These are phyloP conservation scores for Oxystoma pomonae DNA, from an alignment of 2,888 invertebrate species.

Conservation along the genomic window DNA sequence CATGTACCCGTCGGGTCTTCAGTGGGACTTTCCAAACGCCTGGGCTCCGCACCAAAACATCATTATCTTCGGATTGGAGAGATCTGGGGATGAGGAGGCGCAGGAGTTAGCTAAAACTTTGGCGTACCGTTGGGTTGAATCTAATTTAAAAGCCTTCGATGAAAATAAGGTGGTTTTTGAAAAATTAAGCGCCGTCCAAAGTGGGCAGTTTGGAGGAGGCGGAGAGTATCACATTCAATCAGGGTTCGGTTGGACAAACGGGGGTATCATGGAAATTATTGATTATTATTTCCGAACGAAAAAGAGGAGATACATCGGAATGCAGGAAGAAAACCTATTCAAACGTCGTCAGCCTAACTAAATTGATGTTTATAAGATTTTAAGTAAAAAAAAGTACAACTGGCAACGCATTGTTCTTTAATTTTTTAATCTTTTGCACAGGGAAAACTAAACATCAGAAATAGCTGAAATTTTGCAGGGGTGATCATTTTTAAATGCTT, in stretches of 20 bases:
- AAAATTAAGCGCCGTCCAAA: conserved; percentile 62
- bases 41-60: conserved; percentile 83
- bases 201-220: conserved; percentile 67
- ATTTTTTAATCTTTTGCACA: too few relatives aligned
- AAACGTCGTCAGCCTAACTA: too few relatives aligned
- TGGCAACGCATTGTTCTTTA: too few relatives aligned
- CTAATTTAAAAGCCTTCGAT: conserved; percentile 61
- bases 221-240: conserved; percentile 60
- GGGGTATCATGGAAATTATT: conserved; percentile 49
- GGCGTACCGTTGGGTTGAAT: conserved; percentile 65
- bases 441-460: too few relatives aligned
- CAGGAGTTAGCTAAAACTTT: conserved; percentile 54
- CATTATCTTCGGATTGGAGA: conserved; percentile 57
- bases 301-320: conserved; percentile 24
- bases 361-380: too few relatives aligned
- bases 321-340: too few relatives aligned
- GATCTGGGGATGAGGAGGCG: conserved; percentile 23
- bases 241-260: conserved; percentile 44
- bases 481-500: too few relatives aligned
- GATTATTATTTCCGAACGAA: conserved; percentile 46
- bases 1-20: conserved; percentile 34
- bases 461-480: too few relatives aligned
- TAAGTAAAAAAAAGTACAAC: too few relatives aligned
- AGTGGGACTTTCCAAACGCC: conserved; percentile 81
- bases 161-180: conserved; percentile 65